Evolutionary conservation across 2,113 vertebrate species (phyloP).

Genomic region (Stigmatopora argus): DNA sequence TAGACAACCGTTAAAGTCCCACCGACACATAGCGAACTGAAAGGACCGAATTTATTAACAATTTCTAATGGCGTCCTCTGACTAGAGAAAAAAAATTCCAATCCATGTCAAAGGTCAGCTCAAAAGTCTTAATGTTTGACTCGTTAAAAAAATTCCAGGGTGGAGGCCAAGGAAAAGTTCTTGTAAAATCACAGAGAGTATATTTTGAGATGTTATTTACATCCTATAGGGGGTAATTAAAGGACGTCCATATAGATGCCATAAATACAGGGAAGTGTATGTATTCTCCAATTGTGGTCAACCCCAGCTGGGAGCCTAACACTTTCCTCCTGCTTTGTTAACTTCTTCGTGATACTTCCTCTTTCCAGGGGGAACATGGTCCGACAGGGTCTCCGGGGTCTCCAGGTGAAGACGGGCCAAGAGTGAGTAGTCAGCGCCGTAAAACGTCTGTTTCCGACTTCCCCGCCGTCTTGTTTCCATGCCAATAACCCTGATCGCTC

Average conservation of each 20-base stretch:
- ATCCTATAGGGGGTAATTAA: slow-evolving; percentile 68
- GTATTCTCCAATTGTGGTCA: slow-evolving; percentile 47
- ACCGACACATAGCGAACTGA: too few relatives aligned
- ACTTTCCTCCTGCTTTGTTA: slow-evolving; percentile 9
- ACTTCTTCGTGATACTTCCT: slow-evolving; percentile 24
- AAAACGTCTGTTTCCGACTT: background rate
- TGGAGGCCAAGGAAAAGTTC: slow-evolving; percentile 9
- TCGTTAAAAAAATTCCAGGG: slow-evolving; percentile 8
- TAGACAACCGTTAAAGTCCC: too few relatives aligned
- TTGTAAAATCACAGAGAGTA: slow-evolving; percentile 58
- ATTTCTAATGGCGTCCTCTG: background rate
- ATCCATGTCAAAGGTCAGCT: slow-evolving; percentile 27
- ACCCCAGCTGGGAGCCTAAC: slow-evolving; percentile 12
- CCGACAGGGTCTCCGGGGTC: slow-evolving; percentile 84
- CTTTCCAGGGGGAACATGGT: slow-evolving; percentile 81
- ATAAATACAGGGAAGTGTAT: slow-evolving; percentile 49
- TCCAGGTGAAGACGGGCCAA: slow-evolving; percentile 90
- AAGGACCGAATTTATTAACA: too few relatives aligned
- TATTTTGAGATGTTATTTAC: slow-evolving; percentile 56
- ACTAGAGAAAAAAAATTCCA: background rate
- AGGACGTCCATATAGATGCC: slow-evolving; percentile 47
- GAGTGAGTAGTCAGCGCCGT: slow-evolving; percentile 72
- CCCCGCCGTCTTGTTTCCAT: background rate
- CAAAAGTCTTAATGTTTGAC: slow-evolving; percentile 26
- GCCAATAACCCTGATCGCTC: background rate